Conservation (phyloP, 2,888 invertebrate genomes). For the Clitarchus hookeri region DNA sequence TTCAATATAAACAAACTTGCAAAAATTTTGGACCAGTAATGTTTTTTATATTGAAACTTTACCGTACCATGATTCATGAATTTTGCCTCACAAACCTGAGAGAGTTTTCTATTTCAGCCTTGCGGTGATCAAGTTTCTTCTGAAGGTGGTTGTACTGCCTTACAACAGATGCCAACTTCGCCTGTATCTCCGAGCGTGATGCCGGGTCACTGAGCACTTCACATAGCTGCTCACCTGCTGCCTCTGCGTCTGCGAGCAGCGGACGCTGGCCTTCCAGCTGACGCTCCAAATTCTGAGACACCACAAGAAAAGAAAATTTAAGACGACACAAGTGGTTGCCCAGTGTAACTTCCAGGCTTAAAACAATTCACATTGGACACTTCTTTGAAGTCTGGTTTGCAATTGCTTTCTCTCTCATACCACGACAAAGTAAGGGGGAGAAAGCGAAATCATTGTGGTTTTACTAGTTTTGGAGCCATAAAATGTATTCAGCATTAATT, state of each 20-base stretch:
- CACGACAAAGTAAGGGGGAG: too few relatives aligned
- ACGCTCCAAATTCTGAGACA: constrained; percentile 70
- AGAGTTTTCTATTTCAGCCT: constrained; percentile 88
- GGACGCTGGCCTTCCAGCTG: constrained; percentile 89
- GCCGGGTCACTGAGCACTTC: constrained; percentile 88
- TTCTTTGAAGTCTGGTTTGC: too few relatives aligned
- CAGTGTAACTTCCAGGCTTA: too few relatives aligned
- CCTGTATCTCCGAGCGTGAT: constrained; percentile 87
- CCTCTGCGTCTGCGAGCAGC: constrained; percentile 82
- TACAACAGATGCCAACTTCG: constrained; percentile 83
- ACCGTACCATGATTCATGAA: too few relatives aligned
- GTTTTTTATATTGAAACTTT: too few relatives aligned
- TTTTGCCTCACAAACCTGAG: constrained; percentile 53
- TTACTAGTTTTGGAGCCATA: too few relatives aligned
- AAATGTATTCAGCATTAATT: too few relatives aligned
- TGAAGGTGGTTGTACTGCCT: constrained; percentile 87
- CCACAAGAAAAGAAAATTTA: constrained; percentile 18
- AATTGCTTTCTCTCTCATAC: too few relatives aligned
- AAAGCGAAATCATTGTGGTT: too few relatives aligned
- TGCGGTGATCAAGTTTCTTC: constrained; percentile 85
- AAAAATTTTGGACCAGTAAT: too few relatives aligned
- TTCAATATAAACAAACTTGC: too few relatives aligned
- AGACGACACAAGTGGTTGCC: neutral
- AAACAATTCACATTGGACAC: too few relatives aligned
- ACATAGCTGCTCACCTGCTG: constrained; percentile 86